Percentiles rank a stretch among this genome's conserved stretches.
These are phyloP conservation scores for Calonectris borealis DNA, from an alignment of 2,113 vertebrate species.

Conservation along the genomic window DNA sequence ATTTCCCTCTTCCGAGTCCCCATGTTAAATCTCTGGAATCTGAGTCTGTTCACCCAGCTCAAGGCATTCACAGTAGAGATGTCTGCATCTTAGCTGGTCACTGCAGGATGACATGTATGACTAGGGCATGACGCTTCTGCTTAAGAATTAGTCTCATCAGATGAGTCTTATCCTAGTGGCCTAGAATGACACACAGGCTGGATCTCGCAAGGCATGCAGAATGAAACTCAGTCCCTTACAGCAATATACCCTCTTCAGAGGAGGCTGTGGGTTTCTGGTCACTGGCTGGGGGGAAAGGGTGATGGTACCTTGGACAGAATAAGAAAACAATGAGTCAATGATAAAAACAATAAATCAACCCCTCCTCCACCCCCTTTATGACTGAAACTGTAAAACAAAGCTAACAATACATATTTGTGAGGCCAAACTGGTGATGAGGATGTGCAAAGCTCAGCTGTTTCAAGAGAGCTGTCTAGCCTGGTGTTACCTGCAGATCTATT, in stretches of 20 bases:
- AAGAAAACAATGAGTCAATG: background rate
- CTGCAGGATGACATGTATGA: background rate
- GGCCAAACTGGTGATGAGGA: background rate
- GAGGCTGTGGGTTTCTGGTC: background rate
- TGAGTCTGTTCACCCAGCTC: background rate
- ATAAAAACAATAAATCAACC: background rate
- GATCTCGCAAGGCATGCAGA: background rate
- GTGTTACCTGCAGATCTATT: background rate
- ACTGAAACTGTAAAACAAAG: background rate
- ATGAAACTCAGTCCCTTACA: background rate
- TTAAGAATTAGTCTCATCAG: background rate
- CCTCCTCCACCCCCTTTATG: background rate
- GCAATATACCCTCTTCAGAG: background rate
- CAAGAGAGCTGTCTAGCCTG: background rate
- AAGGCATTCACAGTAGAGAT: background rate
- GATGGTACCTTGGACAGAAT: background rate
- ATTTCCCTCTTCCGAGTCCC: background rate
- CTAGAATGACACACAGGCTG: background rate
- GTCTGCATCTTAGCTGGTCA: background rate
- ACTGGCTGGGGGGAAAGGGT: background rate
- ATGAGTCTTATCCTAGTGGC: background rate
- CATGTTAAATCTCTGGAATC: background rate
- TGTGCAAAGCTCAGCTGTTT: background rate
- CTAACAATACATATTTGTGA: background rate
- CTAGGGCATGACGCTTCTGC: background rate